Percentiles rank a stretch among this genome's conserved stretches.
Evolutionary conservation across 2,797 vertebrate genomes (phyloP).

Genomic region (Microtus agrestis): DNA sequence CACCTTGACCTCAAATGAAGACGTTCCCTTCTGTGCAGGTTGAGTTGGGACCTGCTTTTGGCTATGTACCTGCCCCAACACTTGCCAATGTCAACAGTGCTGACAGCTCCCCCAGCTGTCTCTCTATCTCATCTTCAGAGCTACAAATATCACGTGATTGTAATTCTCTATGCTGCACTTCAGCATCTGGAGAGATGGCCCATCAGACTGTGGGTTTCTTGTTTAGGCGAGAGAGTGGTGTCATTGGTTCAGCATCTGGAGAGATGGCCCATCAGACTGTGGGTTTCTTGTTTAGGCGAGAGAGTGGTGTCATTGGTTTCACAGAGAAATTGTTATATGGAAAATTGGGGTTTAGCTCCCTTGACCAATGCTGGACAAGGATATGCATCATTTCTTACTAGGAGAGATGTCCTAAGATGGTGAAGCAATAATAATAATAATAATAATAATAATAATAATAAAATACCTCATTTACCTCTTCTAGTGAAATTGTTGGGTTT

Average conservation of each 20-base stretch:
- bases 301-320: neutral
- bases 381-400: accelerated
- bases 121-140: neutral
- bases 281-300: neutral
- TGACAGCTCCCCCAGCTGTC: accelerated
- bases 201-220: neutral
- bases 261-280: neutral
- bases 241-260: neutral
- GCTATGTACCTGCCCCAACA: accelerated
- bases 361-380: neutral
- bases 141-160: neutral
- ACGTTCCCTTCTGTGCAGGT: neutral
- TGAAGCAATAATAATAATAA: neutral
- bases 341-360: neutral
- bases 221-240: neutral
- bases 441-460: neutral
- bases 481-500: neutral
- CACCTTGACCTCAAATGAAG: accelerated
- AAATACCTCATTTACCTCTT: too few relatives aligned
- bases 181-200: neutral
- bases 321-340: neutral
- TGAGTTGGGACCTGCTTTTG: neutral
- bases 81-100: accelerated
- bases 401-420: accelerated
- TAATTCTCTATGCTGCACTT: neutral